Percentiles rank a stretch among this genome's conserved stretches.
Evolutionary conservation across 2,888 invertebrate species (phyloP).

Genomic region (Podotricha telesiphe): DNA sequence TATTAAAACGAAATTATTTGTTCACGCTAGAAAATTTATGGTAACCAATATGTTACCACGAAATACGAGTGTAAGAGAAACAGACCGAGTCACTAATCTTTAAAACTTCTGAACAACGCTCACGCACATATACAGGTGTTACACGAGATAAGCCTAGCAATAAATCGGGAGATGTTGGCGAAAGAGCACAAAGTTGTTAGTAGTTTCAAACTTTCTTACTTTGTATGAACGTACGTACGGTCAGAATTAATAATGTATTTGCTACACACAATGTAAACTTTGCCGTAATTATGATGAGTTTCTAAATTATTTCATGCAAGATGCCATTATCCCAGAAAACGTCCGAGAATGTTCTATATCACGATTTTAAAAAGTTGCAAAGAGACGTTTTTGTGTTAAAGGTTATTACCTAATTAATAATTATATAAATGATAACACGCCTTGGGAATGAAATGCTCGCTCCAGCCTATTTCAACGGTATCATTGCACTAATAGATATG

Average conservation of each 20-base stretch:
- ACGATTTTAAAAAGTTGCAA: too few species aligned
- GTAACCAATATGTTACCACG: neutral
- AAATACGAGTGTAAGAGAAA: conserved; percentile 23
- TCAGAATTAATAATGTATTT: conserved; percentile 11
- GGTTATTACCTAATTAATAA: too few species aligned
- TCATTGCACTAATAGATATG: too few species aligned
- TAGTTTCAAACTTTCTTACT: conserved; percentile 13
- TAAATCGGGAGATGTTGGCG: conserved; percentile 28
- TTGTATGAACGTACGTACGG: conserved; percentile 8
- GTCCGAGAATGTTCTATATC: too few species aligned
- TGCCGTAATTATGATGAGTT: neutral
- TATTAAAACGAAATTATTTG: neutral
- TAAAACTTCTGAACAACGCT: conserved; percentile 37
- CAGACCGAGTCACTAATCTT: conserved; percentile 32
- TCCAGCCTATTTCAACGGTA: too few species aligned
- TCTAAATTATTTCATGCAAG: too few species aligned
- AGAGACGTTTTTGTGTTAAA: too few species aligned
- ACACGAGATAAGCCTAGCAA: conserved; percentile 25
- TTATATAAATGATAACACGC: too few species aligned
- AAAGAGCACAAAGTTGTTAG: conserved; percentile 25
- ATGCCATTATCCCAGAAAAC: too few species aligned
- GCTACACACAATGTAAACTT: too few species aligned
- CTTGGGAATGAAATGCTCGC: too few species aligned
- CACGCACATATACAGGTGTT: conserved; percentile 38
- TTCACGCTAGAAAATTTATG: neutral